Evolutionary conservation across 2,113 vertebrate genomes (phyloP).

Genomic region (Aphelocoma coerulescens): DNA sequence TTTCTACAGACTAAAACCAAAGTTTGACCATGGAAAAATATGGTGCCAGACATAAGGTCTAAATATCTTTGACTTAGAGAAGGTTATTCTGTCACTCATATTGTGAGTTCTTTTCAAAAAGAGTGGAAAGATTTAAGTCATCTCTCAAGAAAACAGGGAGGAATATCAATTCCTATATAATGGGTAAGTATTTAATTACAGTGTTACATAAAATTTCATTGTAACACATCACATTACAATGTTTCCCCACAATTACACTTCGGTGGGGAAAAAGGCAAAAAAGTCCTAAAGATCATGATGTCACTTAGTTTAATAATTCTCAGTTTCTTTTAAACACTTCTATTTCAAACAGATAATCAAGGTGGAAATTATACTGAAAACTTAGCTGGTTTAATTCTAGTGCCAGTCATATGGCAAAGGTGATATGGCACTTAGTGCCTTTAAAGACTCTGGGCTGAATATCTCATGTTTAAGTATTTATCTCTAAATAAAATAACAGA

Average conservation of each 20-base stretch:
- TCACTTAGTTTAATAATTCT: neutral
- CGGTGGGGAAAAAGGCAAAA: rapidly evolving
- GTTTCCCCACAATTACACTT: neutral
- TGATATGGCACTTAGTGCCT: neutral
- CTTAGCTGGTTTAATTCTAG: neutral
- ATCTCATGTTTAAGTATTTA: neutral
- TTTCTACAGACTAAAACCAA: neutral
- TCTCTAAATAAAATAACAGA: neutral
- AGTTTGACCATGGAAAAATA: neutral
- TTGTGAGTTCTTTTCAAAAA: neutral
- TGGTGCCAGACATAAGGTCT: neutral
- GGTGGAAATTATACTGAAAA: neutral
- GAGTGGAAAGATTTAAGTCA: neutral
- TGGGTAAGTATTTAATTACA: neutral
- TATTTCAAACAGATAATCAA: neutral
- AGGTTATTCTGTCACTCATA: neutral
- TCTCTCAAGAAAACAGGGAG: neutral
- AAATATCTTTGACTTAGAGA: neutral
- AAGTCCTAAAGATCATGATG: neutral
- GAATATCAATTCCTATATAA: neutral
- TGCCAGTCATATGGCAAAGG: neutral
- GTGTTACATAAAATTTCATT: neutral
- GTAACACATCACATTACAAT: neutral
- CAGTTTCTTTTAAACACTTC: neutral
- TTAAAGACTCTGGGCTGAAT: neutral